Percentiles rank a stretch among this genome's conserved stretches.
These are phyloP conservation scores for Botia almorhae DNA, from an alignment of 2,797 vertebrate species.

Conservation along the genomic window DNA sequence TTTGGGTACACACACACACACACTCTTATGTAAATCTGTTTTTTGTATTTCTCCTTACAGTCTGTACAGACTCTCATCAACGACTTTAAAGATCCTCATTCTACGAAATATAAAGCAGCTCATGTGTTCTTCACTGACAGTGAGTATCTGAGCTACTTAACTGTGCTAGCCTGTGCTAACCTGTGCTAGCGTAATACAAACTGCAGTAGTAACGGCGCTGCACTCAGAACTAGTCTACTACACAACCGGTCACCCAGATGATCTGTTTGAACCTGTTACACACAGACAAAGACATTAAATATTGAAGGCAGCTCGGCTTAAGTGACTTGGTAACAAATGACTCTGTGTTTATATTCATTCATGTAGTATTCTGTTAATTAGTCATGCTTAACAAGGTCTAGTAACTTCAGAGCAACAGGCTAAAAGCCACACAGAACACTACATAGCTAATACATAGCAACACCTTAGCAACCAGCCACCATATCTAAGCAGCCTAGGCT, in stretches of 20 bases:
- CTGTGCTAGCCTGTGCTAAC: no score
- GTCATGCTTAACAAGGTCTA: no score
- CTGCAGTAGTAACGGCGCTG: no score
- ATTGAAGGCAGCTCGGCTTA: neutral
- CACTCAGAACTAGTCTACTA: no score
- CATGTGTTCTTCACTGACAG: constrained; percentile 99
- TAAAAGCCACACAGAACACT: no score
- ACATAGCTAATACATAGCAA: no score
- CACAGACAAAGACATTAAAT: neutral
- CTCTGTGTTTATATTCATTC: no score
- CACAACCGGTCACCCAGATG: no score
- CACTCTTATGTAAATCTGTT: constrained; percentile 4
- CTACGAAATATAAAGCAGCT: constrained; percentile 93
- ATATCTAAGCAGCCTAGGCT: neutral
- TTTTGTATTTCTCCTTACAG: constrained; percentile 71
- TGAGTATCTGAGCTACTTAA: constrained; percentile 74
- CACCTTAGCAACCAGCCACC: no score
- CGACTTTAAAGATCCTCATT: constrained; percentile 97
- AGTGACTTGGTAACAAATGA: neutral
- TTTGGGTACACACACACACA: constrained; percentile 82
- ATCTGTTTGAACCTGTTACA: neutral
- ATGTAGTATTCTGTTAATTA: no score
- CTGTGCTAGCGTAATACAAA: neutral
- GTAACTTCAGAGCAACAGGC: no score
- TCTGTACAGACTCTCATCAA: constrained; percentile 92